Percentiles rank a stretch among this genome's conserved stretches.
These are phyloP conservation scores for Drosophila pectinifera DNA, from an alignment of 1,140 invertebrate species.

Conservation along the genomic window DNA sequence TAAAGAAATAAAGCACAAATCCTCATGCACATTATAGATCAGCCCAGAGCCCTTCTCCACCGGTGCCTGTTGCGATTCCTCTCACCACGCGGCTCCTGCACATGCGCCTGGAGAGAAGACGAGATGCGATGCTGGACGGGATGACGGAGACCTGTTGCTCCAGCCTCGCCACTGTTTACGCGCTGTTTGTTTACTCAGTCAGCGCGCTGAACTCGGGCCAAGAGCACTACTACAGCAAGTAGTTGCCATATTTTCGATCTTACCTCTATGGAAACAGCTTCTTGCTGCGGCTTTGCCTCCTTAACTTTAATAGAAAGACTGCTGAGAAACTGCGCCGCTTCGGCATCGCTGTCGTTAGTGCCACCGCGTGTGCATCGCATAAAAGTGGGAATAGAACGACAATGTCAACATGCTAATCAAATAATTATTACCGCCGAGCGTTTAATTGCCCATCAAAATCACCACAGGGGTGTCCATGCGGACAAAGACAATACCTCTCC, in stretches of 20 bases:
- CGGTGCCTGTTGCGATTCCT: neutral
- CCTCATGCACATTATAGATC: neutral
- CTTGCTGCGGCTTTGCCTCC: too few relatives aligned
- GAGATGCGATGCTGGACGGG: constrained; percentile 50
- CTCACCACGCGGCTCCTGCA: constrained; percentile 18
- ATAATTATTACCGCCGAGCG: constrained; percentile 40
- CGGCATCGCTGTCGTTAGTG: constrained; percentile 21
- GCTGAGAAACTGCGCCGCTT: constrained; percentile 10
- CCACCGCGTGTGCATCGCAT: constrained; percentile 37
- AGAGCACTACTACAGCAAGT: constrained; percentile 39
- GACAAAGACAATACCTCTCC: constrained; percentile 30
- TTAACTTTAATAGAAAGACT: neutral
- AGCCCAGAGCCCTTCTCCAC: too few relatives aligned
- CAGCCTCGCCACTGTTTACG: constrained; percentile 33
- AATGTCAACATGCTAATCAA: constrained; percentile 44
- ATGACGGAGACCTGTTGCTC: constrained; percentile 57
- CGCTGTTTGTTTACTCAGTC: constrained; percentile 60
- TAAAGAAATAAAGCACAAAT: too few relatives aligned
- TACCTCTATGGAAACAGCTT: constrained; percentile 25
- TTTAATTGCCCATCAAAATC: constrained; percentile 39
- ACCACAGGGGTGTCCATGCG: constrained; percentile 44
- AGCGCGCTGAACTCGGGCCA: constrained; percentile 49
- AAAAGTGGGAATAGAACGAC: constrained; percentile 38
- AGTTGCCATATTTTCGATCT: neutral
- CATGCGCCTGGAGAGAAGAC: constrained; percentile 49